Conservation (phyloP, 2,797 vertebrate species). For the Manis crassicaudata region DNA sequence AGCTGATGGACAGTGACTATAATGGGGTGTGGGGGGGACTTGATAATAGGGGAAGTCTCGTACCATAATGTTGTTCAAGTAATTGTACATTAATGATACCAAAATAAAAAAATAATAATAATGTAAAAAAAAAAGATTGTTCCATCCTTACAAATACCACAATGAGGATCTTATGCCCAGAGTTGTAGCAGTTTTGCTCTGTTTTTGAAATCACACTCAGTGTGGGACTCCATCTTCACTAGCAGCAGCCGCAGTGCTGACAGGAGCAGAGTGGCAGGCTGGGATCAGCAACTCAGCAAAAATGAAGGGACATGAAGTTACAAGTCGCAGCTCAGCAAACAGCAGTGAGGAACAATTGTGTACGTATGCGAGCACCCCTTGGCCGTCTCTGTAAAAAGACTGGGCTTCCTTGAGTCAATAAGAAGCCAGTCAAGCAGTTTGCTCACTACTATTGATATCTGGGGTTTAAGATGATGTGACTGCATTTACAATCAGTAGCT, state of each 20-base stretch:
- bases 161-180: not conserved
- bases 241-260: rapidly evolving
- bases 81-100: no score
- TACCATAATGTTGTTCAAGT: no score
- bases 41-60: no score
- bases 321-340: not conserved
- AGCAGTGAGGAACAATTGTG: not conserved
- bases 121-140: not conserved
- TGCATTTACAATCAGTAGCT: constrained; percentile 62
- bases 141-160: not conserved
- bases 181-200: not conserved
- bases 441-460: constrained; percentile 3
- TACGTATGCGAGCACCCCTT: not conserved
- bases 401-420: constrained; percentile 33
- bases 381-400: not conserved
- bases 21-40: no score
- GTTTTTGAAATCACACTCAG: not conserved
- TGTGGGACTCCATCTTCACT: not conserved
- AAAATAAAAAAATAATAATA: no score
- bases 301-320: not conserved
- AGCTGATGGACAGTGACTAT: no score
- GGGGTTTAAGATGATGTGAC: constrained; percentile 32
- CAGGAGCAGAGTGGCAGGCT: not conserved
- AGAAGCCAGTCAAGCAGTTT: constrained; percentile 27
- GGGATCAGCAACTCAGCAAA: not conserved